These are phyloP conservation scores for Nomada fucata DNA, from an alignment of 2,888 invertebrate species.

Conservation along the genomic window DNA sequence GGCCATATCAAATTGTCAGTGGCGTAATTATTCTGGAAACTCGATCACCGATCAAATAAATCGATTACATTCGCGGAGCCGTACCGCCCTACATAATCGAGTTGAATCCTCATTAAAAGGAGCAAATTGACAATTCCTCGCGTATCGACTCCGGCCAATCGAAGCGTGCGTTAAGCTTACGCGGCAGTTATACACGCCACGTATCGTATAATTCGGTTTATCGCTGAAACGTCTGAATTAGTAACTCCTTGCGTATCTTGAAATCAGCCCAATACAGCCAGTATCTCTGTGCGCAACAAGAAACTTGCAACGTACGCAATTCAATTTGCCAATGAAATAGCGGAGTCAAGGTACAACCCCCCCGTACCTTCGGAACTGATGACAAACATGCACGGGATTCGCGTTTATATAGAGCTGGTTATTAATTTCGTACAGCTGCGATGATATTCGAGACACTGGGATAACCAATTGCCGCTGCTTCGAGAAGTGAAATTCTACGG, in stretches of 20 bases:
- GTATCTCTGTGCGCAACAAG: neutral
- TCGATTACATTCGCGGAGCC: slow-evolving; percentile 51
- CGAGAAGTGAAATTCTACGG: no score
- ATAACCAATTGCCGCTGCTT: no score
- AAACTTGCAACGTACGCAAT: slow-evolving; percentile 21
- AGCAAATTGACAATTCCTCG: slow-evolving; percentile 68
- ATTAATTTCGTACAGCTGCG: neutral
- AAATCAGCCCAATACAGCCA: slow-evolving; percentile 39
- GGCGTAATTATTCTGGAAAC: slow-evolving; percentile 41
- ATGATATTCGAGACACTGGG: no score
- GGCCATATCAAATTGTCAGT: slow-evolving; percentile 22
- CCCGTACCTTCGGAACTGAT: neutral
- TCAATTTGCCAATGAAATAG: slow-evolving; percentile 30
- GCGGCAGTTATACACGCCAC: slow-evolving; percentile 34
- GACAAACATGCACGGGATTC: neutral
- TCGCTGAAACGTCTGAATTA: slow-evolving; percentile 60
- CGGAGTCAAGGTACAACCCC: slow-evolving; percentile 8
- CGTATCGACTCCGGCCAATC: slow-evolving; percentile 50
- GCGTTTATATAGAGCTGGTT: neutral
- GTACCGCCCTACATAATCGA: slow-evolving; percentile 51
- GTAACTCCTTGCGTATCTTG: slow-evolving; percentile 48
- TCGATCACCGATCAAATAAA: slow-evolving; percentile 48
- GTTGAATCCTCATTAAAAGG: slow-evolving; percentile 61
- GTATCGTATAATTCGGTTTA: slow-evolving; percentile 49
- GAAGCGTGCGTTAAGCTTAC: slow-evolving; percentile 45